Evolutionary conservation across 1,140 invertebrate genomes (phyloP), one percentile per base, ranked within the genome.

Genomic region (Aphelinus certus): DNA sequence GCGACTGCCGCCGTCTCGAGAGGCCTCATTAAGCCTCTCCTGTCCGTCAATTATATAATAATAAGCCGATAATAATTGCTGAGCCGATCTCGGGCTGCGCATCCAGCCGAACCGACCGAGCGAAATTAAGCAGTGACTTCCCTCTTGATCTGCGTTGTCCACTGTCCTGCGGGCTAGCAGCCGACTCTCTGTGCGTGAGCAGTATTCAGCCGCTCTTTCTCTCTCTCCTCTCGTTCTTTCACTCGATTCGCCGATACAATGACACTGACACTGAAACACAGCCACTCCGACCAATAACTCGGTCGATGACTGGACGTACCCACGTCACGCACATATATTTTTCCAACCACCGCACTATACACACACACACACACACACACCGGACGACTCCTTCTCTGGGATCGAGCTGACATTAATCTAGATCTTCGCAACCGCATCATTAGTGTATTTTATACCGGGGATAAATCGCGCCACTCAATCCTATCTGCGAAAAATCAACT

Each of bases 1-100:
- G 53, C 55, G 43, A 43, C 51, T 5, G 9, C 43, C 45, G 75
- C 77, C 81, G 83, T 86, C 84, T 86, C 83, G 81, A 86, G 84
- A 83, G 83, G 82, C 82, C 81, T 83, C 82, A 86, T 85, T 86
- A 86, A 82, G 80, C 78, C 79, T 77, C 69, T 71, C 75, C 80
- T 83, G 80, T 81, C 78, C 78, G 81, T 81, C 83, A 86, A 86
- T 86, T 84, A 85, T 84, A 83, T 84, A 84, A 86, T 86, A 86
- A 86, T 86, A 84, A 86, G 83, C 80, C 81, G 82, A 82, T 86
- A 86, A 86, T 84, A 84, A 86, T 86, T 86, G 83, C 26, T 26
- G 26, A 26, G 26, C 26, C 26, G 26, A 26, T 26, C 26, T 77
- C 75, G 4, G 4, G n/a, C 51, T 45, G 71, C 65, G 74, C 76